Percentiles rank a stretch among this genome's conserved stretches.
Evolutionary conservation across 1,140 invertebrate species (phyloP).

Genomic region (Drosophila navojoa): DNA sequence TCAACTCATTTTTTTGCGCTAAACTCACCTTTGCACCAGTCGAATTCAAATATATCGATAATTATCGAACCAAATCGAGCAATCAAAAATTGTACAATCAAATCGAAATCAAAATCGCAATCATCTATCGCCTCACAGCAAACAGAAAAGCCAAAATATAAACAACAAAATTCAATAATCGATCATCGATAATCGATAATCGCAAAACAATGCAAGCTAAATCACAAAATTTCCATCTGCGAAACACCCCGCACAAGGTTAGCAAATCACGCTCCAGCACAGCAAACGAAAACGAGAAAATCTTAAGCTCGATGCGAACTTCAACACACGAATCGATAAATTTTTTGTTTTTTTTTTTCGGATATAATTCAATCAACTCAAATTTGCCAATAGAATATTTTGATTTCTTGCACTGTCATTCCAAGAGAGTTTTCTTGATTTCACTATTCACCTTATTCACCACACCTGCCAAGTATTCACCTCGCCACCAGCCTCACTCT

Average conservation of each 20-base stretch:
- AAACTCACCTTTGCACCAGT: constrained; percentile 55
- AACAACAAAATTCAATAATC: too few relatives aligned
- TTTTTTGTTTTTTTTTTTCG: constrained; percentile 1
- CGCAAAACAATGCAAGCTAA: constrained; percentile 69
- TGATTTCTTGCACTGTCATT: constrained; percentile 55
- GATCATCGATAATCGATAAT: constrained; percentile 33
- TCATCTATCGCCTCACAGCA: constrained; percentile 52
- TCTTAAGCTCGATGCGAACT: constrained; percentile 13
- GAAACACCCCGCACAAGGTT: constrained; percentile 78
- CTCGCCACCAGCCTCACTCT: constrained; percentile 11
- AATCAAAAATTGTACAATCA: constrained; percentile 29
- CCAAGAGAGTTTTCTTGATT: background rate
- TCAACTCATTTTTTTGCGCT: constrained; percentile 43
- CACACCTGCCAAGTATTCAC: constrained; percentile 6
- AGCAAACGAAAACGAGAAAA: constrained; percentile 25
- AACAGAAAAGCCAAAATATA: background rate
- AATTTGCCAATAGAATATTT: constrained; percentile 58
- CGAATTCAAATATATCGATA: constrained; percentile 7
- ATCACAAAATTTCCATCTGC: constrained; percentile 79
- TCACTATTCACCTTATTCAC: constrained; percentile 7
- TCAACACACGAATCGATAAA: constrained; percentile 16
- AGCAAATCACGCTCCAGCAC: constrained; percentile 57
- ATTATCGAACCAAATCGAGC: constrained; percentile 1
- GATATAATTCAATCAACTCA: constrained; percentile 13
- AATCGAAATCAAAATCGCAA: constrained; percentile 38